These are phyloP conservation scores for Stichopus horrens DNA, from an alignment of 53 echinoderm and acorn worm species.

Conservation along the genomic window DNA sequence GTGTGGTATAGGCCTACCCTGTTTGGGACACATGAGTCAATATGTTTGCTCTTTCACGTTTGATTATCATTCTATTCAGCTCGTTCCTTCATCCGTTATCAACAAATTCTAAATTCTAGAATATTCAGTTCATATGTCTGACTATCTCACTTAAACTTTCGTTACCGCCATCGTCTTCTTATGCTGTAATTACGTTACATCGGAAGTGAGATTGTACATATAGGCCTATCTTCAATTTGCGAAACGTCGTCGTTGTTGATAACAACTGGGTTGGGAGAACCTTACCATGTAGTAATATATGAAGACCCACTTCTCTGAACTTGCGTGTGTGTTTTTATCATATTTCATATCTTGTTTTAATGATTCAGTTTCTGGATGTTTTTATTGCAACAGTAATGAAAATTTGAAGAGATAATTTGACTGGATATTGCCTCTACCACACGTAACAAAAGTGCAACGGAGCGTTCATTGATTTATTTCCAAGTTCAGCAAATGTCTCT, in stretches of 20 bases:
- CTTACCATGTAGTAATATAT: background rate
- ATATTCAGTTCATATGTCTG: no score
- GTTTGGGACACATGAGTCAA: no score
- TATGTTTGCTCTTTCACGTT: no score
- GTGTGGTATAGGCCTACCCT: no score
- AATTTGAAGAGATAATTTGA: constrained; percentile 8
- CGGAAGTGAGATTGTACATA: no score
- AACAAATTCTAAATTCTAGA: no score
- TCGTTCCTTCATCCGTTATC: no score
- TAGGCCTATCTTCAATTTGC: background rate
- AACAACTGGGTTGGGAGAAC: background rate
- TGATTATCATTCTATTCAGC: no score
- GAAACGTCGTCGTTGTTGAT: background rate
- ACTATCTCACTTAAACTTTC: no score
- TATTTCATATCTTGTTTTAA: background rate
- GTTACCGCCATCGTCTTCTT: no score
- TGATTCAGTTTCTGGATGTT: constrained; percentile 2
- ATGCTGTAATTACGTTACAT: no score
- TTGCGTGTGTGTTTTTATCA: background rate
- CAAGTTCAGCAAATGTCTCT: constrained; percentile 27
- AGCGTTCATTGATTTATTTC: constrained; percentile 37
- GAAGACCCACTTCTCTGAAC: background rate
- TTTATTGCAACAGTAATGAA: constrained; percentile 18
- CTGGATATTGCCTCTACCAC: constrained; percentile 4
- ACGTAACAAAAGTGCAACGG: constrained; percentile 25